A percentile compares a stretch with the other conserved stretches of the same genome.
Conservation (phyloP, 2,797 vertebrate species). For the Staurois parvus region DNA sequence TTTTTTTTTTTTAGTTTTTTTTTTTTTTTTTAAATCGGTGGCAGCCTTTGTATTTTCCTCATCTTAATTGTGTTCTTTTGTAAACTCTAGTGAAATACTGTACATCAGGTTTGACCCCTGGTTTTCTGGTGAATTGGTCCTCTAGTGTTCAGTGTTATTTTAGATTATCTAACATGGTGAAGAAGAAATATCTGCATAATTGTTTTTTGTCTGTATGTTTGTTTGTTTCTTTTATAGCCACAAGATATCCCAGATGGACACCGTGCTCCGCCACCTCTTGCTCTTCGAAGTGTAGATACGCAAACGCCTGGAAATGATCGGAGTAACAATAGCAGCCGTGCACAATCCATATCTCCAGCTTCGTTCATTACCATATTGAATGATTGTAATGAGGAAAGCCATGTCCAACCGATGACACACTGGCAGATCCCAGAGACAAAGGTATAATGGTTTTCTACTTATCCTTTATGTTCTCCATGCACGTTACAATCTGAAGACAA, state of each 20-base stretch:
- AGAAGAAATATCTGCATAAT: slow-evolving; percentile 35
- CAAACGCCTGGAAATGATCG: slow-evolving; percentile 93
- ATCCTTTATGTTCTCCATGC: no score
- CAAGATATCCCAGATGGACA: slow-evolving; percentile 96
- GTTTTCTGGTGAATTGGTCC: not conserved
- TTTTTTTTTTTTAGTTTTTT: no score
- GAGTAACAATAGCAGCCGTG: slow-evolving; percentile 95
- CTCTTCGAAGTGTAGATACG: slow-evolving; percentile 94
- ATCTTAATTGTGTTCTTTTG: no score
- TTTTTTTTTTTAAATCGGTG: no score
- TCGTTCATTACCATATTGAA: slow-evolving; percentile 92
- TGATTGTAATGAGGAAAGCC: slow-evolving; percentile 88
- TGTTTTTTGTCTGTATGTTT: slow-evolving; percentile 51
- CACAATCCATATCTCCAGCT: slow-evolving; percentile 93
- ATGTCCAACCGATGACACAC: slow-evolving; percentile 82
- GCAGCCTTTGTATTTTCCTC: no score
- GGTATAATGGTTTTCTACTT: slow-evolving; percentile 72
- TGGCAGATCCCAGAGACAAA: slow-evolving; percentile 87
- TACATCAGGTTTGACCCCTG: no score
- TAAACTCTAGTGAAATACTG: no score
- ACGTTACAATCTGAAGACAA: no score
- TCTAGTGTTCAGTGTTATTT: not conserved
- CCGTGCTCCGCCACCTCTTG: slow-evolving; percentile 81
- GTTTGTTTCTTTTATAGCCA: slow-evolving; percentile 77
- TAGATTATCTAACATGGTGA: not conserved